Percentiles rank a stretch among this genome's conserved stretches.
Conservation (phyloP, 2,113 vertebrate species). For the Terrapene triunguis region DNA sequence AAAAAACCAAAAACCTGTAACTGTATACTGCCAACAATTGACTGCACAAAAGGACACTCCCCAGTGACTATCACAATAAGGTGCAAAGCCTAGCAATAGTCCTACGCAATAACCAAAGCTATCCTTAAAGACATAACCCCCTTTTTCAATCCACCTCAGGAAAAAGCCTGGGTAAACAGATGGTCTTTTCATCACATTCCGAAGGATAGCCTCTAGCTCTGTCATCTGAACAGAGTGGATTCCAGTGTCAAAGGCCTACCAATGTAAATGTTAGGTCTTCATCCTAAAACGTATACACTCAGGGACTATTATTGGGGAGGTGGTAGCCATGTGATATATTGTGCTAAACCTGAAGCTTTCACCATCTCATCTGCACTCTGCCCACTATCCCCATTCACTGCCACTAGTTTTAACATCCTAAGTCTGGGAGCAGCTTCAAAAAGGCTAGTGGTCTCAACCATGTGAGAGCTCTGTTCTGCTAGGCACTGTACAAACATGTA, state of each 20-base stretch:
- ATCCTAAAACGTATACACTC: neutral
- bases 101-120: neutral
- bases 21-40: neutral
- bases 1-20: no score
- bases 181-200: neutral
- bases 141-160: neutral
- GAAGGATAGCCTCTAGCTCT: neutral
- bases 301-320: no score
- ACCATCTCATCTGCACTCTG: neutral
- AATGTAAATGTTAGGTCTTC: neutral
- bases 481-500: neutral
- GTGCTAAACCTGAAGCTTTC: neutral
- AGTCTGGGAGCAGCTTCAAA: neutral
- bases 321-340: neutral
- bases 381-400: rapidly evolving
- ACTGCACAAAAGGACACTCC: neutral
- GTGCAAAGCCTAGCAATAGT: neutral
- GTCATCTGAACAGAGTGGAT: neutral
- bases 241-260: neutral
- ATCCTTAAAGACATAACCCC: neutral
- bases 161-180: neutral
- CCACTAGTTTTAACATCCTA: neutral
- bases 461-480: neutral
- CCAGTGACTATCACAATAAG: neutral
- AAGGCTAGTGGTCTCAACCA: neutral